Conservation (phyloP, 1,140 invertebrate species). For the Maconellicoccus hirsutus region DNA sequence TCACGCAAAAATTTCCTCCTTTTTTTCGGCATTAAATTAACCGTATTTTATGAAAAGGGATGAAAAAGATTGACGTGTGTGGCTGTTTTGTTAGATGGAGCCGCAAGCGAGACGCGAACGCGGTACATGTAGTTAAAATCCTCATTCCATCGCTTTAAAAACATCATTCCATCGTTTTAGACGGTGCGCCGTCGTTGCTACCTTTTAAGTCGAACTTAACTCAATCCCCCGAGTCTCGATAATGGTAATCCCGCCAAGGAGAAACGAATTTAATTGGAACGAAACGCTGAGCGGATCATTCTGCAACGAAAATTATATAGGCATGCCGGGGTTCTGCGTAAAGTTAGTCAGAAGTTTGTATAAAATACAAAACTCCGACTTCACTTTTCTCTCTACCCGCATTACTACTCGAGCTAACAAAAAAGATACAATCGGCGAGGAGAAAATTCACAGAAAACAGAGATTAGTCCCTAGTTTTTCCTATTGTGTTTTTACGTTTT, state of each 20-base stretch:
- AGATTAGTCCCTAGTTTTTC: not conserved
- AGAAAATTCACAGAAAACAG: not conserved
- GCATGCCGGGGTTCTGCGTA: not conserved
- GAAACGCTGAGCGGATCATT: slow-evolving; percentile 7
- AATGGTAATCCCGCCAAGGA: not conserved
- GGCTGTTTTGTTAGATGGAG: not conserved
- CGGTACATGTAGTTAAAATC: not conserved
- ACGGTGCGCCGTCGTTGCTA: not conserved
- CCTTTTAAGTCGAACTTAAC: slow-evolving; percentile 3
- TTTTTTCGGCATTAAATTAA: not conserved
- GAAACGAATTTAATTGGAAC: slow-evolving; percentile 9
- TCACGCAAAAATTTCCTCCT: not conserved
- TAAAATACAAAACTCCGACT: not conserved
- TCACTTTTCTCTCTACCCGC: not conserved
- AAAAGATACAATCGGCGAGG: not conserved
- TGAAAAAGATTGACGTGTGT: slow-evolving; percentile 3
- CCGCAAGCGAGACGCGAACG: not conserved
- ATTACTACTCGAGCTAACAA: not conserved
- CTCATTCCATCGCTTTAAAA: not conserved
- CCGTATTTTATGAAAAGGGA: not conserved
- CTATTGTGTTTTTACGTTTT: too few relatives aligned
- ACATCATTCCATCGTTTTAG: not conserved
- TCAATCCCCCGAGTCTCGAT: not conserved
- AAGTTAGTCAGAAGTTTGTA: slow-evolving; percentile 2
- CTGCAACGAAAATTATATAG: slow-evolving; percentile 9